A percentile compares a stretch with the other conserved stretches of the same genome.
phyloP scores from a whole-genome alignment of 2,888 invertebrate species.

The Poecilobothrus nobilitatus region DNA sequence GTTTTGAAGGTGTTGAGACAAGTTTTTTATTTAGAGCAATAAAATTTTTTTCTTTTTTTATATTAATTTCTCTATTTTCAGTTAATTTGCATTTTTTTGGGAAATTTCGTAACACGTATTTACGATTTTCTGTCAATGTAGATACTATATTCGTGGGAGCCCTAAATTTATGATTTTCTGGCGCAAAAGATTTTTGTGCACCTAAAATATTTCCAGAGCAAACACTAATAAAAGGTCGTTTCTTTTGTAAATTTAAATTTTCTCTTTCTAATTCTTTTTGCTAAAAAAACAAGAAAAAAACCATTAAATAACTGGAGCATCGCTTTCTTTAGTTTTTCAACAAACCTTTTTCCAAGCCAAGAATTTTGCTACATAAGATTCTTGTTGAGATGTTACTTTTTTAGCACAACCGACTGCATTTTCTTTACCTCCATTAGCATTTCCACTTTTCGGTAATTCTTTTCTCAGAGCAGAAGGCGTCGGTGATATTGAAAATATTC shows the following conservation, averaged over 20 bases:
- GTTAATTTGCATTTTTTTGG: background rate
- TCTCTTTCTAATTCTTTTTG: background rate
- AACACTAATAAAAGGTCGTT: background rate
- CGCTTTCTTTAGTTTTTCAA: too few species aligned
- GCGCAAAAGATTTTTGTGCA: background rate
- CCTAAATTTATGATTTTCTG: conserved; percentile 1
- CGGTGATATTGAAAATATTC: background rate
- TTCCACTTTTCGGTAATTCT: background rate
- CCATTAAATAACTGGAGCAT: too few species aligned
- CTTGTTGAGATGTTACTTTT: background rate
- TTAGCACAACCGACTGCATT: background rate
- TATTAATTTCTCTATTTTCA: too few species aligned
- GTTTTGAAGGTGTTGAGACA: background rate
- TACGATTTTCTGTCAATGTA: background rate
- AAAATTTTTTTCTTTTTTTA: too few species aligned
- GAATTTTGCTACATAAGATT: background rate
- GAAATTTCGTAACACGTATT: background rate
- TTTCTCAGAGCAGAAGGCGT: background rate
- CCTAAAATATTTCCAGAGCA: background rate
- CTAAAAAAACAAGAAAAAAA: background rate
- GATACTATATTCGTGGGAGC: background rate
- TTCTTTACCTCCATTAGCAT: background rate
- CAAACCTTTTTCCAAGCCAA: background rate
- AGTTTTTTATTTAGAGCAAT: too few species aligned
- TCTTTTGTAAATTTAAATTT: background rate